Evolutionary conservation across 2,113 vertebrate genomes (phyloP).

Genomic region (Melanotaenia duboulayi): DNA sequence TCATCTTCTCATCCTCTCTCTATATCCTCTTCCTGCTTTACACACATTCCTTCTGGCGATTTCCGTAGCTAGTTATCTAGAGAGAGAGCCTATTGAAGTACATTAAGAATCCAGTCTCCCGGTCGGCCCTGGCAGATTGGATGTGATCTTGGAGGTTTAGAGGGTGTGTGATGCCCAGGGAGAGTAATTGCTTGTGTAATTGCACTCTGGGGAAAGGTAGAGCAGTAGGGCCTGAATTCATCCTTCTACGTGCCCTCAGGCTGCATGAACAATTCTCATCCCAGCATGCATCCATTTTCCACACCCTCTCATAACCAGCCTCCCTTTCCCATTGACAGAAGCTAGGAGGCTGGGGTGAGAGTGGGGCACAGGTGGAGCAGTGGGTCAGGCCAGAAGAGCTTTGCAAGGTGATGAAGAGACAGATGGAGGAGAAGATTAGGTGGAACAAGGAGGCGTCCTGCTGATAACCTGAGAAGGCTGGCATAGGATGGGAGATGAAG

Average conservation of each 20-base stretch:
- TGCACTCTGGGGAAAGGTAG: constrained; percentile 75
- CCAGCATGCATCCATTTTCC: constrained; percentile 27
- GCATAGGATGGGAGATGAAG: constrained; percentile 11
- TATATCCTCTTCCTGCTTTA: constrained; percentile 31
- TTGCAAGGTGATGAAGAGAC: constrained; percentile 46
- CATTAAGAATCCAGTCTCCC: constrained; percentile 63
- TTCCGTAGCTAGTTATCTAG: constrained; percentile 54
- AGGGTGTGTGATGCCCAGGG: constrained; percentile 48
- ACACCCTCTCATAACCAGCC: constrained; percentile 28
- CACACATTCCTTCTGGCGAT: constrained; percentile 52
- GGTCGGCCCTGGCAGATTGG: constrained; percentile 59
- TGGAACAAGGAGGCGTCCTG: constrained; percentile 44
- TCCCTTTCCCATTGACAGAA: background rate
- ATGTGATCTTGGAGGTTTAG: constrained; percentile 70
- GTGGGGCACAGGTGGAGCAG: constrained; percentile 45
- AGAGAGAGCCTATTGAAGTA: constrained; percentile 58
- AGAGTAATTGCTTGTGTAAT: constrained; percentile 79
- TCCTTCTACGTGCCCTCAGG: constrained; percentile 59
- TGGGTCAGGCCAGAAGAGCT: constrained; percentile 48
- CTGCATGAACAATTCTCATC: constrained; percentile 39
- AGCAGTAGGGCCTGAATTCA: constrained; percentile 45
- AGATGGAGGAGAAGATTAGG: constrained; percentile 58
- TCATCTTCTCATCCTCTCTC: constrained; percentile 39
- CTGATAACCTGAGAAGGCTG: constrained; percentile 44
- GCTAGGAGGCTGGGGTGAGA: constrained; percentile 5